Evolutionary conservation across 1,140 invertebrate genomes (phyloP), one percentile per base, ranked within the genome.

Genomic region (Platyscapa corneri): DNA sequence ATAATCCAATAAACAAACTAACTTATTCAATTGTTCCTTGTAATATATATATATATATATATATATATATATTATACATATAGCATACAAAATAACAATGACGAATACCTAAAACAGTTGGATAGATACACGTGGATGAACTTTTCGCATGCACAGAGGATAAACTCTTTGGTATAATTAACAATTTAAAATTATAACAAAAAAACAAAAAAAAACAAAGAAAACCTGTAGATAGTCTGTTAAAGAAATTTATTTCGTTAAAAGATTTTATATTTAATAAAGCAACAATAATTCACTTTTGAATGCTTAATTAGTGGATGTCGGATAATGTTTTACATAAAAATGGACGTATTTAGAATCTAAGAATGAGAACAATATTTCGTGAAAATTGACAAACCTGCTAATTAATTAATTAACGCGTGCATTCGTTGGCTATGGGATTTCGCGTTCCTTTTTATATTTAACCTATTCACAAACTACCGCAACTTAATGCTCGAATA

Each of bases 21-120:
- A 64, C 16, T 37, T 37, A 37, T 37, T 60, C 20, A 39, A 78
- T 60, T 78, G 32, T 74, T 82, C 80, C 46, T 74, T 74, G 34
- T 56, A 74, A 60, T 18, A 81, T 46, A 12, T 81, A 75, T 37
- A 72, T 34, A 53, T 82, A 72, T 39, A 72, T 72, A 72, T 39
- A 67, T 34, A 67, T 34, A 81, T 32, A 27, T 72, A 72, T 53
- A 72, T 82, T 39, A 72, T 72, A 74, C 20, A 70, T 37, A 70
- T 23, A 82, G 65, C 53, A 70, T 53, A n/a, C 6, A 42, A 27
- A 79, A 39, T 79, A n/a, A 65, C 77, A 81, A 46, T 49, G 64
- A 16, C 32, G 39, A 27, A 46, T 16, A 16, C n/a, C 16, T 46
- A 49, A 49, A 81, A 34, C 7, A 46, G 30, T 81, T 81, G 46